Percentiles rank a stretch among this genome's conserved stretches.
phyloP scores from a whole-genome alignment of 2,797 vertebrate species.

The Acanthurus tractus region DNA sequence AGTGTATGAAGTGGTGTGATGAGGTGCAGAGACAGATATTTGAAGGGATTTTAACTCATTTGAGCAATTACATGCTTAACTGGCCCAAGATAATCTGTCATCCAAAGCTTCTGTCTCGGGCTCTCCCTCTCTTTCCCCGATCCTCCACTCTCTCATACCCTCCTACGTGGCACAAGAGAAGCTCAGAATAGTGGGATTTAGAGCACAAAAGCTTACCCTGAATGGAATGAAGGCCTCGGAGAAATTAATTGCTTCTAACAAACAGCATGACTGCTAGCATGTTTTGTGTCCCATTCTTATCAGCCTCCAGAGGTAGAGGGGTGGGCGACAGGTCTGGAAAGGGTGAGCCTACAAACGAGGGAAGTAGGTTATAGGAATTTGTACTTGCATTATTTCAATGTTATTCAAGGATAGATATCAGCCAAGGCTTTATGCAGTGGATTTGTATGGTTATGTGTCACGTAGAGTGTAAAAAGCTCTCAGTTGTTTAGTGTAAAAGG shows the following conservation, averaged over 20 bases:
- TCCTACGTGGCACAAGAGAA: conserved; percentile 95
- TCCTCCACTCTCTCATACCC: conserved; percentile 83
- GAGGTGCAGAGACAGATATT: conserved; percentile 99
- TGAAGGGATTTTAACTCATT: conserved; percentile 99
- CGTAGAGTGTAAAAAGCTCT: not conserved
- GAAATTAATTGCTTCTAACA: conserved; percentile 99
- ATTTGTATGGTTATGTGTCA: conserved; percentile 18
- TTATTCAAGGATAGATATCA: conserved; percentile 31
- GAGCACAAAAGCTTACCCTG: conserved; percentile 96
- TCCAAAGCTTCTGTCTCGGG: conserved; percentile 91
- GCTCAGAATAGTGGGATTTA: conserved; percentile 98
- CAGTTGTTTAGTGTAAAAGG: conserved; percentile 23
- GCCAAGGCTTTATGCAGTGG: conserved; percentile 14
- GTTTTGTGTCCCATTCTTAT: conserved; percentile 96
- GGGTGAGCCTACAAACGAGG: conserved; percentile 70
- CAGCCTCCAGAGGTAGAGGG: conserved; percentile 91
- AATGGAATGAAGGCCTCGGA: conserved; percentile 98
- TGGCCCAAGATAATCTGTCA: conserved; percentile 99
- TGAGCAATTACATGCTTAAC: conserved; percentile 99
- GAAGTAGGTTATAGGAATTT: conserved; percentile 48
- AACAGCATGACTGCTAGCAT: conserved; percentile 99
- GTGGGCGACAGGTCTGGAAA: conserved; percentile 81
- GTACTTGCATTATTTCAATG: conserved; percentile 37
- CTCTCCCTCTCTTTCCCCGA: conserved; percentile 83
- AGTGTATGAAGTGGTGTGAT: conserved; percentile 99